phyloP scores from a whole-genome alignment of 2,797 vertebrate genomes.

The Falco rusticolus region DNA sequence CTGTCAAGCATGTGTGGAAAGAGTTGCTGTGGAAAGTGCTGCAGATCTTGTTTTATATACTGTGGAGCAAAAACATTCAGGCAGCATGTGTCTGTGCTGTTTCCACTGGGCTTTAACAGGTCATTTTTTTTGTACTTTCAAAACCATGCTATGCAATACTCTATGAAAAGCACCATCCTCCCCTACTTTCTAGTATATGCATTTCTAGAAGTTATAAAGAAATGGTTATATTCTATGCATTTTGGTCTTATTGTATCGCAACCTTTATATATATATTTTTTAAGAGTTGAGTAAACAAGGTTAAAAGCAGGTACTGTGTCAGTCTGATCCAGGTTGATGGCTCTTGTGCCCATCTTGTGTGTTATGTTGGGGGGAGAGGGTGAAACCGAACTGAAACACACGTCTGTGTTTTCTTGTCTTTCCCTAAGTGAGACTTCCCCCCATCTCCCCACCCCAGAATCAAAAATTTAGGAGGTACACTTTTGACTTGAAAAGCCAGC shows the following conservation, averaged over 20 bases:
- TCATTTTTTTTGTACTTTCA: not conserved
- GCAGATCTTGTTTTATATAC: not conserved
- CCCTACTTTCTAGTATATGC: not conserved
- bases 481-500: not conserved
- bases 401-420: not conserved
- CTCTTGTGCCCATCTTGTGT: rapidly evolving
- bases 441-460: not conserved
- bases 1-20: rapidly evolving
- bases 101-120: not conserved
- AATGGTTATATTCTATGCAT: not conserved
- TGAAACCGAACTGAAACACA: not conserved
- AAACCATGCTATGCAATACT: not conserved
- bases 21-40: not conserved
- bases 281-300: not conserved
- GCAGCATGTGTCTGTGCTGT: not conserved
- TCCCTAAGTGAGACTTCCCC: not conserved
- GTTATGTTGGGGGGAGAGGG: not conserved
- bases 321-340: not conserved
- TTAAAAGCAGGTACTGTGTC: not conserved
- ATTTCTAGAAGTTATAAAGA: not conserved
- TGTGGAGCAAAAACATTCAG: not conserved
- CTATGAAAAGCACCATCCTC: not conserved
- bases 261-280: not conserved
- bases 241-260: not conserved
- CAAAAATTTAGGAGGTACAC: not conserved